These are phyloP conservation scores for Hylyphantes graminicola DNA, from an alignment of 1,140 invertebrate species.

Conservation along the genomic window DNA sequence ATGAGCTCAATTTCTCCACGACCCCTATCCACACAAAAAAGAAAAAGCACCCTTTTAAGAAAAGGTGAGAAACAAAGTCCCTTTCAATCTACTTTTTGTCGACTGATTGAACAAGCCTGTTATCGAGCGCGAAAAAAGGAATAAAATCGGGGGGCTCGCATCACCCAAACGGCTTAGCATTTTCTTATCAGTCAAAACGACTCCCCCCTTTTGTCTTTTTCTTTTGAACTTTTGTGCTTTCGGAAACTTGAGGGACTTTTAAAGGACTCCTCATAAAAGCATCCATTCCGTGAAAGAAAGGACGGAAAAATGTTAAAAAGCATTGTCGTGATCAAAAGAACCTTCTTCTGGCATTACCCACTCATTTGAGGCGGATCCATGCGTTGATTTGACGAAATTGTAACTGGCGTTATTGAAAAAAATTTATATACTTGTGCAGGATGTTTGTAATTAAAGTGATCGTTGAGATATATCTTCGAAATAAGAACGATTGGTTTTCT, in stretches of 20 bases:
- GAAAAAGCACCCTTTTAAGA: constrained; percentile 18
- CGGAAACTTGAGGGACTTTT: constrained; percentile 13
- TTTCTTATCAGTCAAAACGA: constrained; percentile 58
- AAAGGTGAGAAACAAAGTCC: constrained; percentile 43
- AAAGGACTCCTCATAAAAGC: constrained; percentile 39
- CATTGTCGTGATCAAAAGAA: constrained; percentile 57
- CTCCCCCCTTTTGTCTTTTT: constrained; percentile 43
- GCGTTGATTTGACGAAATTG: no score
- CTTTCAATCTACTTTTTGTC: constrained; percentile 58
- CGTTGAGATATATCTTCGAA: no score
- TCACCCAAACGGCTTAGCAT: constrained; percentile 56
- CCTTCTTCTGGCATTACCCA: constrained; percentile 35
- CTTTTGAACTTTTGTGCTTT: constrained; percentile 35
- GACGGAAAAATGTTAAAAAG: constrained; percentile 45
- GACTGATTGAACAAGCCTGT: constrained; percentile 58
- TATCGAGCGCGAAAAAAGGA: constrained; percentile 47
- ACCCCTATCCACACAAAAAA: constrained; percentile 17
- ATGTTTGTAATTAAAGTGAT: no score
- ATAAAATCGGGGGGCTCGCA: constrained; percentile 13
- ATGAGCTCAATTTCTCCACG: constrained; percentile 37
- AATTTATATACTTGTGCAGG: no score
- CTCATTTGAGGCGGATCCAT: constrained; percentile 52
- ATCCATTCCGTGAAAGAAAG: not conserved
- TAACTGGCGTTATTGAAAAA: no score
- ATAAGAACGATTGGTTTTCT: no score